phyloP scores from a whole-genome alignment of 53 echinoderm and acorn worm species.

The Arbacia lixula region DNA sequence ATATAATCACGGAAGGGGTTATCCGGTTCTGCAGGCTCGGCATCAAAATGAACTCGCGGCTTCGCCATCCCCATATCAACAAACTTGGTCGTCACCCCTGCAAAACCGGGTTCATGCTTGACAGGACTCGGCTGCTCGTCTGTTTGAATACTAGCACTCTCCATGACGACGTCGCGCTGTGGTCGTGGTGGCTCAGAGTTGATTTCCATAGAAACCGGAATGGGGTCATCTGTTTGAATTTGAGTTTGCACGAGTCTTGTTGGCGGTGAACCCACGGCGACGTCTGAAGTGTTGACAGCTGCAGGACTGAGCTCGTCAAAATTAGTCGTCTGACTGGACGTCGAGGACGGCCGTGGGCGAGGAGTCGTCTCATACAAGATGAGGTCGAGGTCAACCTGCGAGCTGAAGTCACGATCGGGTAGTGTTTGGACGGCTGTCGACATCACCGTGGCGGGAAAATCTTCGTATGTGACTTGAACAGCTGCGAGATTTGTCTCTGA shows the following conservation, averaged over 20 bases:
- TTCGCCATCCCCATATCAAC: slow-evolving; percentile 45
- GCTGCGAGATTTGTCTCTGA: slow-evolving; percentile 28
- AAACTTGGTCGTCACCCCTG: slow-evolving; percentile 46
- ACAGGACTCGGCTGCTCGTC: not conserved
- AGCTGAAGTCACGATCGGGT: slow-evolving; percentile 42
- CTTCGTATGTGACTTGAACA: slow-evolving; percentile 37
- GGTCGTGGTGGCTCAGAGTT: not conserved
- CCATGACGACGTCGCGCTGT: slow-evolving; percentile 17
- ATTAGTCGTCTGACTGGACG: slow-evolving; percentile 43
- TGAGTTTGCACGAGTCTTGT: not conserved
- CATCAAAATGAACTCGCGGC: slow-evolving; percentile 49
- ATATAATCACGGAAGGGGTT: slow-evolving; percentile 20
- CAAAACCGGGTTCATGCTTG: not conserved
- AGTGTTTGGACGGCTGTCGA: slow-evolving; percentile 31
- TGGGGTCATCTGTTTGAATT: slow-evolving; percentile 1
- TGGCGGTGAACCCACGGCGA: slow-evolving; percentile 1
- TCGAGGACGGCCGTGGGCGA: not conserved
- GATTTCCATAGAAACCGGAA: not conserved
- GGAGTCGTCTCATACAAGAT: slow-evolving; percentile 30
- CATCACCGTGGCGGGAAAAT: slow-evolving; percentile 19
- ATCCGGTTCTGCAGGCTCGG: slow-evolving; percentile 48
- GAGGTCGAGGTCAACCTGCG: slow-evolving; percentile 44
- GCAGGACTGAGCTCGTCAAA: not conserved
- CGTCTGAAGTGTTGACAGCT: not conserved
- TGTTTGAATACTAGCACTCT: slow-evolving; percentile 12